Evolutionary conservation across 23 tunicate genomes (phyloP).

Genomic region (Phallusia fumigata): DNA sequence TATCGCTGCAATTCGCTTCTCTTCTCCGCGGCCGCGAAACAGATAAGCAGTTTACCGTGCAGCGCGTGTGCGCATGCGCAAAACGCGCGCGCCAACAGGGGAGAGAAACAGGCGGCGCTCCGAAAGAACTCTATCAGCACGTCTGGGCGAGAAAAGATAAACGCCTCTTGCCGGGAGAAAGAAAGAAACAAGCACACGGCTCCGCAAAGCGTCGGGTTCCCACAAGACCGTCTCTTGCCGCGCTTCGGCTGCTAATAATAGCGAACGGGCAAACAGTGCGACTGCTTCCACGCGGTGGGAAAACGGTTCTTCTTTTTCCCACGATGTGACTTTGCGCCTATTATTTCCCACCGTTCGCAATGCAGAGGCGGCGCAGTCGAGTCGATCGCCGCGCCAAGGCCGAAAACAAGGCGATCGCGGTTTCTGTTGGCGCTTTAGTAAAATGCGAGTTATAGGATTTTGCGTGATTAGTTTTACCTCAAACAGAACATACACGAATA

Average conservation of each 20-base stretch:
- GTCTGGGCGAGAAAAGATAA: slow-evolving; percentile 19
- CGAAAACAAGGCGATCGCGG: not conserved
- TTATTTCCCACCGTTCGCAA: slow-evolving; percentile 31
- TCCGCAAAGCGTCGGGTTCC: slow-evolving; percentile 3
- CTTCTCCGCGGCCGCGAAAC: slow-evolving; percentile 1
- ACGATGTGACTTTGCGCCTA: slow-evolving; percentile 52
- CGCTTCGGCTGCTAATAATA: slow-evolving; percentile 58
- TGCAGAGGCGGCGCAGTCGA: slow-evolving; percentile 17
- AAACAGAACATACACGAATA: not conserved
- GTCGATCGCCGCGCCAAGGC: not conserved
- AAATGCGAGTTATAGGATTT: not conserved
- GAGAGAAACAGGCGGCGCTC: slow-evolving; percentile 24
- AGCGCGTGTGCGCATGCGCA: not conserved
- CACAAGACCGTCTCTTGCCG: slow-evolving; percentile 29
- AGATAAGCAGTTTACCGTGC: not conserved
- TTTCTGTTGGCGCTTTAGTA: not conserved
- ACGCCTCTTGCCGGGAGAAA: not conserved
- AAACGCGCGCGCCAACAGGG: not conserved
- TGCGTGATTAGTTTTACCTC: not conserved
- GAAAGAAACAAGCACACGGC: slow-evolving; percentile 25
- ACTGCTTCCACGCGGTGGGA: slow-evolving; percentile 62
- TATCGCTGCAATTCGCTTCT: not conserved
- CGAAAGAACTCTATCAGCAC: slow-evolving; percentile 32
- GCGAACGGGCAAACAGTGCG: slow-evolving; percentile 45
- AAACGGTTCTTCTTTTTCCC: slow-evolving; percentile 72